These are phyloP conservation scores for Ahaetulla prasina DNA, from an alignment of 2,113 vertebrate species.

Conservation along the genomic window DNA sequence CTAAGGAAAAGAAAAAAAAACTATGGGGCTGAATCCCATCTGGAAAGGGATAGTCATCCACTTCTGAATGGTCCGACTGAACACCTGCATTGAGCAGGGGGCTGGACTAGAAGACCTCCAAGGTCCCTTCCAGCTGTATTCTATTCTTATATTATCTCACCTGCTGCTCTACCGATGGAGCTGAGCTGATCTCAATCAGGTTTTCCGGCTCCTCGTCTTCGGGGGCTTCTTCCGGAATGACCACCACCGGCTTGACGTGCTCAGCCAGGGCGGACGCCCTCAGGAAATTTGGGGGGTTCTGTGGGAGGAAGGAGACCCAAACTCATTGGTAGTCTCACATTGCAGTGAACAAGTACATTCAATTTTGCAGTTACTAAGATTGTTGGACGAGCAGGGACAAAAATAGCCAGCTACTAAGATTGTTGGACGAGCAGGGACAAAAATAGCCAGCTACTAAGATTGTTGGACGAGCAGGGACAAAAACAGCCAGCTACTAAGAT, in stretches of 20 bases:
- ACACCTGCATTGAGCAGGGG: background rate
- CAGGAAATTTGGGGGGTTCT: conserved; percentile 90
- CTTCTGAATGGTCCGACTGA: background rate
- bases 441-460: too few relatives aligned
- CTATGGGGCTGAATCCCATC: background rate
- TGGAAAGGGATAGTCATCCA: background rate
- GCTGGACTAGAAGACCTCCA: too few relatives aligned
- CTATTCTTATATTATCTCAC: conserved; percentile 39
- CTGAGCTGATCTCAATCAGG: conserved; percentile 81
- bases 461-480: too few relatives aligned
- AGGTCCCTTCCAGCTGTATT: too few relatives aligned
- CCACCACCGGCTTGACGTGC: conserved; percentile 94
- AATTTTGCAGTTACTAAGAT: background rate
- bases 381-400: background rate
- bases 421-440: too few relatives aligned
- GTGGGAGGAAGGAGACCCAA: background rate
- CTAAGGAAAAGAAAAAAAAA: background rate
- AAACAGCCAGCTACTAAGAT: too few relatives aligned
- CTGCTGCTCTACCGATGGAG: conserved; percentile 59
- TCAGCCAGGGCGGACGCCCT: conserved; percentile 89
- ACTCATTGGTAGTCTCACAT: background rate
- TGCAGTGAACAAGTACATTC: background rate
- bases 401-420: background rate
- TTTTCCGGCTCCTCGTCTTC: conserved; percentile 89
- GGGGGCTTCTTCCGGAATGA: conserved; percentile 85